Evolutionary conservation across 2,113 vertebrate species (phyloP), one percentile per base, ranked within the genome.

Genomic region (Gopherus evgoodei): DNA sequence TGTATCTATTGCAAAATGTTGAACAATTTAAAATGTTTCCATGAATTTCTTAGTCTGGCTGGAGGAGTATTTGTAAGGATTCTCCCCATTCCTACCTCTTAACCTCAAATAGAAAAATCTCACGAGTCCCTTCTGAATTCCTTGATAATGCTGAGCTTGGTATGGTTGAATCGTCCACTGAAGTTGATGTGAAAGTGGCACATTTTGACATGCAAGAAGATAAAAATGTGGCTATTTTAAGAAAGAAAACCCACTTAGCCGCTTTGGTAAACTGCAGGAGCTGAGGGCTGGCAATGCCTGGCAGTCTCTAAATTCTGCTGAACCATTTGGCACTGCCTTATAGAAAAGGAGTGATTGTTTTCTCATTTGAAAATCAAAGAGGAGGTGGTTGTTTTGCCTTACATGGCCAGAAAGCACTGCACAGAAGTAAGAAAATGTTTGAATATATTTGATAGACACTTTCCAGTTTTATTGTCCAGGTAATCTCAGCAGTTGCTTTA

Each of bases 301-400:
- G 0, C 90, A 93, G 87, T 72, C 62, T 96, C 90, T 94, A 82
- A 96, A 97, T 96, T 96, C 94, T 93, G 84, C 91, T 95, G 92
- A 96, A 95, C 84, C 91, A 97, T 97, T 97, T 96, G 95, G 94
- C 96, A 94, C n/a, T 94, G 65, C 56, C 90, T 96, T 56, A 31
- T 27, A 25, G 93, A 35, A n/a, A 81, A 57, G 82, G 95, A 90
- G 79, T 88, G n/a, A 29, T 87, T 86, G 49, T 56, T 91, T 90
- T 38, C 59, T 93, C 22, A 3, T 83, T 84, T 79, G 44, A 31
- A 79, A 92, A 94, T 31, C 13, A n/a, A 93, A 3, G 53, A 84
- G 94, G 95, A 90, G 6, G 6, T 42, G 6, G 29, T 93, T 91
- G 5, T 59, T 91, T 94, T 78, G 31, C 42, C 3, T 79, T 35